These are phyloP conservation scores for Nestor notabilis DNA, from an alignment of 2,113 vertebrate species.

Conservation along the genomic window DNA sequence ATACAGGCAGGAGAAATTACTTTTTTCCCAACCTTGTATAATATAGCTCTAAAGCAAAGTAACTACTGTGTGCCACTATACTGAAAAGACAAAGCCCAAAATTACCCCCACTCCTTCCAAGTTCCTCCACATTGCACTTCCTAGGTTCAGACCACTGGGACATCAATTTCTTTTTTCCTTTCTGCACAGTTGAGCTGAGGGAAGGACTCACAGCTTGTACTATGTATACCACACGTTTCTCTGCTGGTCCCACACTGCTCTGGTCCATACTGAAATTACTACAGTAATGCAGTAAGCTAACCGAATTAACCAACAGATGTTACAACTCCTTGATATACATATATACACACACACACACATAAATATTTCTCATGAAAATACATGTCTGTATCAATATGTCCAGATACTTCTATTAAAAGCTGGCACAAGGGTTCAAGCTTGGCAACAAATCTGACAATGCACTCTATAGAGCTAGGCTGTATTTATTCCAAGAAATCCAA, in stretches of 20 bases:
- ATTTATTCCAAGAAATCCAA: background rate
- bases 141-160: background rate
- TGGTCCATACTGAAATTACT: background rate
- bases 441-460: background rate
- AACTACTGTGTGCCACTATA: background rate
- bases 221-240: background rate
- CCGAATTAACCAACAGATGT: background rate
- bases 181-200: background rate
- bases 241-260: background rate
- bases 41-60: background rate
- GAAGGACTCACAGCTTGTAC: background rate
- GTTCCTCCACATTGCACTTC: background rate
- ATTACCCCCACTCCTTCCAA: background rate
- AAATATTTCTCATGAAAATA: background rate
- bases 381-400: background rate
- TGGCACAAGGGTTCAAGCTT: background rate
- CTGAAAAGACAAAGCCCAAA: background rate
- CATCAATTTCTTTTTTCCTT: background rate
- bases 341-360: background rate
- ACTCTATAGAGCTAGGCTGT: background rate
- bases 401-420: background rate
- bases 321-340: background rate
- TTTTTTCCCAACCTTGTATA: background rate
- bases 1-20: background rate
- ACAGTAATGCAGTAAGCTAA: background rate